phyloP scores from a whole-genome alignment of 2,797 vertebrate species.

The Pipistrellus pygmaeus region DNA sequence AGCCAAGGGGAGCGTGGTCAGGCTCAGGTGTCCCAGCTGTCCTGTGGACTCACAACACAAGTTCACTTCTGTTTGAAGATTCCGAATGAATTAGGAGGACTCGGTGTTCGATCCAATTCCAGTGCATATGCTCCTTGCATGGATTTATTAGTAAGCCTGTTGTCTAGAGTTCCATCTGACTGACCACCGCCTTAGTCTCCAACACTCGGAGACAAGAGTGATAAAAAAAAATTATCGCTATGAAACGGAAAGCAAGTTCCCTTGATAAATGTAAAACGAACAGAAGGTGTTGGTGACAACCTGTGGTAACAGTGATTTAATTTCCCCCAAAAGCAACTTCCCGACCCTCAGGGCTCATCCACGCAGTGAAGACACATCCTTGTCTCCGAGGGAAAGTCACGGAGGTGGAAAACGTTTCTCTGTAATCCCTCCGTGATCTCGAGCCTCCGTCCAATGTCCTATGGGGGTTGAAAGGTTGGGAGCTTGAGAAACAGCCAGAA shows the following conservation, averaged over 20 bases:
- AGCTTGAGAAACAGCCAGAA: neutral
- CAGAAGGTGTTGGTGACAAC: neutral
- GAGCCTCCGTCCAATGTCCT: neutral
- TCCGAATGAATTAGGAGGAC: slow-evolving; percentile 49
- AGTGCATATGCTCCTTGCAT: neutral
- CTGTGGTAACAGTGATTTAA: neutral
- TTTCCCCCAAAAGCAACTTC: neutral
- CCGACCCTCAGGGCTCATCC: slow-evolving; percentile 15
- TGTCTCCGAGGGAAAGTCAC: slow-evolving; percentile 44
- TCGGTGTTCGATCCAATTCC: slow-evolving; percentile 38
- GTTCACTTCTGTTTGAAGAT: slow-evolving; percentile 60
- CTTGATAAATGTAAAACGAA: slow-evolving; percentile 44
- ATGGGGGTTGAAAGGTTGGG: neutral
- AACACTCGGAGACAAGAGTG: neutral
- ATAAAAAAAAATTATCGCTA: slow-evolving; percentile 19
- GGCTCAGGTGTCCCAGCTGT: slow-evolving; percentile 29
- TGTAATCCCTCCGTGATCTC: neutral
- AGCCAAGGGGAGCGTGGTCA: slow-evolving; percentile 26
- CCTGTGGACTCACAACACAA: slow-evolving; percentile 2
- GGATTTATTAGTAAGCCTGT: slow-evolving; percentile 32
- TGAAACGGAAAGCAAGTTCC: slow-evolving; percentile 12
- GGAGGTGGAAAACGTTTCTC: neutral
- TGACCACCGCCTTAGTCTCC: slow-evolving; percentile 18
- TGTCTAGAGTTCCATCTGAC: slow-evolving; percentile 1
- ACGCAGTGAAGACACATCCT: neutral